Percentiles rank a stretch among this genome's conserved stretches.
phyloP scores from a whole-genome alignment of 1,140 invertebrate species.

The Drosophila virilis region DNA sequence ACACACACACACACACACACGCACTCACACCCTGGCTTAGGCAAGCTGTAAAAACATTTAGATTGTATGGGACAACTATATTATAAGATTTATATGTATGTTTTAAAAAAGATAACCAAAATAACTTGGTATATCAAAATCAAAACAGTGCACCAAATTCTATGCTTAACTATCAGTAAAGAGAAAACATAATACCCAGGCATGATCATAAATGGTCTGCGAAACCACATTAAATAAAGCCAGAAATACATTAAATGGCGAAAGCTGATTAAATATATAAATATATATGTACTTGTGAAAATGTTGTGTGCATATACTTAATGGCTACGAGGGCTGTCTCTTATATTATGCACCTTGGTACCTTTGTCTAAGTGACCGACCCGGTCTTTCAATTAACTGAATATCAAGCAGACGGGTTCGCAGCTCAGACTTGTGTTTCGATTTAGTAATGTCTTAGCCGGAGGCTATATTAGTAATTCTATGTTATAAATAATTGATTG shows the following conservation, averaged over 20 bases:
- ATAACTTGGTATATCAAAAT: slow-evolving; percentile 27
- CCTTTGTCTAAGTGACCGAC: not conserved
- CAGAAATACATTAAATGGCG: slow-evolving; percentile 17
- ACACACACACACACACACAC: not conserved
- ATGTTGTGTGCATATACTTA: not conserved
- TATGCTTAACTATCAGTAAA: slow-evolving; percentile 19
- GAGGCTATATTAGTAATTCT: too few relatives aligned
- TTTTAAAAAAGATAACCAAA: slow-evolving; percentile 22
- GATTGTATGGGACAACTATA: slow-evolving; percentile 22
- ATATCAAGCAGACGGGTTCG: too few relatives aligned
- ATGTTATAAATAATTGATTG: too few relatives aligned
- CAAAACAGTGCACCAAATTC: slow-evolving; percentile 29
- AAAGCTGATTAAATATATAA: slow-evolving; percentile 18
- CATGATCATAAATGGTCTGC: slow-evolving; percentile 11
- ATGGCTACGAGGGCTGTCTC: not conserved
- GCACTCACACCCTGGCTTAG: slow-evolving; percentile 12
- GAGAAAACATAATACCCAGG: slow-evolving; percentile 1
- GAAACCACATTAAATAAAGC: slow-evolving; percentile 14
- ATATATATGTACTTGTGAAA: slow-evolving; percentile 16
- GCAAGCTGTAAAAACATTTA: slow-evolving; percentile 46
- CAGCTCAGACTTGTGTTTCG: too few relatives aligned
- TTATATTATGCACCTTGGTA: not conserved
- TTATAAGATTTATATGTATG: slow-evolving; percentile 54
- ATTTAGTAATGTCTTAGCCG: too few relatives aligned
- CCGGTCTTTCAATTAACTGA: not conserved